These are phyloP conservation scores for Microtus ochrogaster DNA, from an alignment of 2,113 vertebrate species.

Conservation along the genomic window DNA sequence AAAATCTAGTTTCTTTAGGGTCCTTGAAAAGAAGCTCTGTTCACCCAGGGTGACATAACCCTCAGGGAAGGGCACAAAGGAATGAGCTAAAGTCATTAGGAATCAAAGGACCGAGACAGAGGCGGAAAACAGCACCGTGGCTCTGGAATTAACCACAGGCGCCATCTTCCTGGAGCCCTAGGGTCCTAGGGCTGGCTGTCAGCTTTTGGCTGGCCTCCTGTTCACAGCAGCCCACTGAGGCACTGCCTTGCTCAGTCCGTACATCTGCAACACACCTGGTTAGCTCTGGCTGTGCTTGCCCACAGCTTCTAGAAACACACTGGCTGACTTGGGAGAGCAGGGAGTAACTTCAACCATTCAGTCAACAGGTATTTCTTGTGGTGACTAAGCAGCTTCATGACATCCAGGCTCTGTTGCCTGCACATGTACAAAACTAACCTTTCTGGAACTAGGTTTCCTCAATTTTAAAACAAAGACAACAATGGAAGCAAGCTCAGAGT, in stretches of 20 bases:
- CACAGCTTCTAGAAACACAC: not conserved
- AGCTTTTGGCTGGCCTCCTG: not conserved
- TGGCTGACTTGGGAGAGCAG: too few relatives aligned
- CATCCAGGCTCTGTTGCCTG: not conserved
- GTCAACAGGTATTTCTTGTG: not conserved
- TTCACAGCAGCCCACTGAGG: not conserved
- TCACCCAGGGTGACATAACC: slow-evolving; percentile 77
- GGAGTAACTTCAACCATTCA: not conserved
- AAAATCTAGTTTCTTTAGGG: slow-evolving; percentile 67
- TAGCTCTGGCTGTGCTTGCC: not conserved
- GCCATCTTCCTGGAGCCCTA: not conserved
- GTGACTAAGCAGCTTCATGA: not conserved
- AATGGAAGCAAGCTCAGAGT: accelerated
- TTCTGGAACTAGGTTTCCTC: not conserved
- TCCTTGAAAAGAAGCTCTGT: slow-evolving; percentile 80
- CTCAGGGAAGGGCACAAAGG: slow-evolving; percentile 74
- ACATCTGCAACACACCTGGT: accelerated
- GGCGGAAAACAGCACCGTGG: slow-evolving; percentile 70
- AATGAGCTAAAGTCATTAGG: slow-evolving; percentile 63
- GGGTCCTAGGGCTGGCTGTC: not conserved
- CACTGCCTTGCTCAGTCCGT: not conserved
- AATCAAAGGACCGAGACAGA: slow-evolving; percentile 74
- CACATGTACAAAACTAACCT: not conserved
- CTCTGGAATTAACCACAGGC: slow-evolving; percentile 70
- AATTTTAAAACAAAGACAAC: not conserved